Conservation (phyloP, 1,140 invertebrate species). For the Apis florea region DNA sequence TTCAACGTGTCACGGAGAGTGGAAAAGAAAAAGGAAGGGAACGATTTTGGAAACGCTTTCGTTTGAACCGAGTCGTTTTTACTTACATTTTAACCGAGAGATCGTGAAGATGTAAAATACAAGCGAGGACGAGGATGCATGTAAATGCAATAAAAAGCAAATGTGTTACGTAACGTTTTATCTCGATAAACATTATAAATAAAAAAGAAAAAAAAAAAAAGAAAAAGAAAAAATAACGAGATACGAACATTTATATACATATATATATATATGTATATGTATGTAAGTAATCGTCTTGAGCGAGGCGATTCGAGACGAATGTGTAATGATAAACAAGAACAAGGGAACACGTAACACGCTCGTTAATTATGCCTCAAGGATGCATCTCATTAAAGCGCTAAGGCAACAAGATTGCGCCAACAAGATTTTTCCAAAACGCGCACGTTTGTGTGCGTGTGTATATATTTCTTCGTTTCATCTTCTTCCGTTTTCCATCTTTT, state of each 20-base stretch:
- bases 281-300: background rate
- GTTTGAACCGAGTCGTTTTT: no score
- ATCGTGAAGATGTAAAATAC: no score
- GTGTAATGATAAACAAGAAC: conserved; percentile 20
- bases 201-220: no score
- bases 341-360: background rate
- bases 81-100: no score
- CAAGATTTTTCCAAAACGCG: conserved; percentile 32
- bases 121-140: no score
- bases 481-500: no score
- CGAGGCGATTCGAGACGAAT: background rate
- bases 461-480: background rate
- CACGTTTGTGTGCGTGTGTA: no score
- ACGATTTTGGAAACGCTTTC: no score
- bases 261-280: background rate
- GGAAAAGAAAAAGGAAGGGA: no score
- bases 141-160: conserved; percentile 2
- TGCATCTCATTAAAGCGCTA: conserved; percentile 10
- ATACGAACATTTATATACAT: background rate
- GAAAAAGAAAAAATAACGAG: background rate
- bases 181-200: background rate
- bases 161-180: background rate
- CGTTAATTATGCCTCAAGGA: conserved; percentile 35
- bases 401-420: background rate
- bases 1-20: no score